Evolutionary conservation across 2,888 invertebrate genomes (phyloP).

Genomic region (Pecten maximus): DNA sequence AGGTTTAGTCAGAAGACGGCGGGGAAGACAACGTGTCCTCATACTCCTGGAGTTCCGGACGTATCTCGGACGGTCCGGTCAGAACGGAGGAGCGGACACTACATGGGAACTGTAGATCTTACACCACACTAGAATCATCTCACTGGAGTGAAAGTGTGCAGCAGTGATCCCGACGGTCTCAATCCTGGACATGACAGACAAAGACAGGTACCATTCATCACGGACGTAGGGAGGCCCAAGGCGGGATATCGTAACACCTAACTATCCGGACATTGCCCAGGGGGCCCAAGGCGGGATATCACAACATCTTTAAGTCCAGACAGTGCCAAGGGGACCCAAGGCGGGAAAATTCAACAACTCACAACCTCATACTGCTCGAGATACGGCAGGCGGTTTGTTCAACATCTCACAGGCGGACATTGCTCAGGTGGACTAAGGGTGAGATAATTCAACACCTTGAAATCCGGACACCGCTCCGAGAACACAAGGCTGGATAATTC

Average conservation of each 20-base stretch:
- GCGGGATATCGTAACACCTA: neutral
- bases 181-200: conserved; percentile 8
- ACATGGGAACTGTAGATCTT: neutral
- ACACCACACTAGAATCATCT: neutral
- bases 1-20: conserved; percentile 13
- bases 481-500: too few relatives aligned
- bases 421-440: too few relatives aligned
- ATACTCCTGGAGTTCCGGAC: neutral
- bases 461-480: too few relatives aligned
- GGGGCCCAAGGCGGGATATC: neutral
- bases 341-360: too few relatives aligned
- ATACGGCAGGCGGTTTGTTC: too few relatives aligned
- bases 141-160: neutral
- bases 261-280: neutral
- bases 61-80: conserved; percentile 3
- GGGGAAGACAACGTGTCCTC: conserved; percentile 15
- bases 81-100: neutral
- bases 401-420: too few relatives aligned
- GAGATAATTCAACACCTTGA: too few relatives aligned
- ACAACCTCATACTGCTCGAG: too few relatives aligned
- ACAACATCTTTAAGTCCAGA: too few relatives aligned
- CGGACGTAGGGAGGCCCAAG: neutral
- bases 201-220: conserved; percentile 33
- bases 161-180: neutral
- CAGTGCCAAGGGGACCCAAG: too few relatives aligned